These are phyloP conservation scores for Dicyrtomina minuta DNA, from an alignment of 2,888 invertebrate genomes.

Conservation along the genomic window DNA sequence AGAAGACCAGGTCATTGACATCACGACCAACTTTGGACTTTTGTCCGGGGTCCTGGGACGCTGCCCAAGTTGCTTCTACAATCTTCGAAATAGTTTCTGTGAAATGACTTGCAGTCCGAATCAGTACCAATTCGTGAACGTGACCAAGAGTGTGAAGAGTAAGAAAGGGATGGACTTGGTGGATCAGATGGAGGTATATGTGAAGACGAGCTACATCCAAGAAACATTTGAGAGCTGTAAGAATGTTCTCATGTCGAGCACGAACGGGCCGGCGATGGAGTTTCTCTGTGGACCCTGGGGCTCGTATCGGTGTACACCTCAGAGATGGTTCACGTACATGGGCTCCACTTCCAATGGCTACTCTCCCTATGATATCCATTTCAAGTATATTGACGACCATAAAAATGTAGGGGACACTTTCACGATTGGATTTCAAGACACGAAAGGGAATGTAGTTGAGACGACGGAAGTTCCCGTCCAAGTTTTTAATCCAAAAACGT, in stretches of 20 bases:
- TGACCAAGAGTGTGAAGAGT: conserved; percentile 39
- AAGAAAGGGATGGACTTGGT: conserved; percentile 23
- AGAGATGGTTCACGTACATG: conserved; percentile 55
- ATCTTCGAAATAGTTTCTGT: conserved; percentile 76
- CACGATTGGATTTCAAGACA: conserved; percentile 26
- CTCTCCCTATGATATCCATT: conserved; percentile 66
- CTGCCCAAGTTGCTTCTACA: conserved; percentile 79
- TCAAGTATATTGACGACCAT: conserved; percentile 55
- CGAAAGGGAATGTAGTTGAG: conserved; percentile 25
- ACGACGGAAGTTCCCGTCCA: conserved; percentile 22
- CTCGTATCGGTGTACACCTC: conserved; percentile 67
- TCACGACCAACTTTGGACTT: conserved; percentile 54
- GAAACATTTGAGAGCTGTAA: conserved; percentile 75
- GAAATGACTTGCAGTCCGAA: conserved; percentile 75
- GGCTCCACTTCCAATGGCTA: conserved; percentile 45
- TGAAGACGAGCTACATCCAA: conserved; percentile 66
- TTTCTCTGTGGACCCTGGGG: conserved; percentile 71
- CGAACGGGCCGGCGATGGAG: conserved; percentile 73
- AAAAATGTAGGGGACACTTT: conserved; percentile 23
- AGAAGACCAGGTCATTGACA: conserved; percentile 39
- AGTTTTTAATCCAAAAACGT: conserved; percentile 39
- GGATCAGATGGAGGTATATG: conserved; percentile 51
- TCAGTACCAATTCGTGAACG: conserved; percentile 65
- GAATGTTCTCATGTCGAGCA: conserved; percentile 72
- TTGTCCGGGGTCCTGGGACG: conserved; percentile 71